These are phyloP conservation scores for Scaptomyza caliginosa DNA, from an alignment of 2,888 invertebrate species.

Conservation along the genomic window DNA sequence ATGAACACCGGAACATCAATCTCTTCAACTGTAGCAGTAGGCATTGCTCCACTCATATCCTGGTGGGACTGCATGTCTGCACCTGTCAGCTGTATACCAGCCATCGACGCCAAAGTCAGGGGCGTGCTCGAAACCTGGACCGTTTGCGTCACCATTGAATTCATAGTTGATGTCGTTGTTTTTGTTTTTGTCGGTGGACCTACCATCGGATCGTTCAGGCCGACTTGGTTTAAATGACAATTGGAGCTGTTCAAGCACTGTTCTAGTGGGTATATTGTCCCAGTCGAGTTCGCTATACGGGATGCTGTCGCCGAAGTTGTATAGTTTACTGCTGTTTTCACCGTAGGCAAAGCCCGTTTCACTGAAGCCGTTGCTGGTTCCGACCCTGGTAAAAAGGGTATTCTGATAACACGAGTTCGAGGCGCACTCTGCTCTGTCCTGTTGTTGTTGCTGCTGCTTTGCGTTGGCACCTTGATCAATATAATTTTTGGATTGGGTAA, in stretches of 20 bases:
- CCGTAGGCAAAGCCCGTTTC: constrained; percentile 65
- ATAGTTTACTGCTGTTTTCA: constrained; percentile 58
- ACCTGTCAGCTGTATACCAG: constrained; percentile 82
- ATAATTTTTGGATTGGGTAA: constrained; percentile 66
- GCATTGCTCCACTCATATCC: constrained; percentile 84
- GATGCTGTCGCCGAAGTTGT: constrained; percentile 56
- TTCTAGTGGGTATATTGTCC: constrained; percentile 53
- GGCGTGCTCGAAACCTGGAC: constrained; percentile 72
- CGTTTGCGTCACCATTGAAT: constrained; percentile 58
- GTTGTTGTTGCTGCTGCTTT: constrained; percentile 45
- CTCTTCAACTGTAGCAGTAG: constrained; percentile 84
- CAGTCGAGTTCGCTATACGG: constrained; percentile 59
- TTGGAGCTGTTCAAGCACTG: constrained; percentile 24
- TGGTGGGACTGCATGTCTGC: constrained; percentile 73
- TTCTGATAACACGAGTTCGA: constrained; percentile 70
- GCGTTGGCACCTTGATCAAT: constrained; percentile 60
- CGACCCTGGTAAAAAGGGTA: constrained; percentile 83
- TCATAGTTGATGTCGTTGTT: constrained; percentile 9
- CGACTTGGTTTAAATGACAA: constrained; percentile 38
- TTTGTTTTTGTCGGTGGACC: constrained; percentile 41
- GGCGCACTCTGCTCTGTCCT: constrained; percentile 66
- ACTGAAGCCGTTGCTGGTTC: constrained; percentile 63
- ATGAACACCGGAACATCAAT: constrained; percentile 83
- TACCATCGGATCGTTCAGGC: constrained; percentile 27
- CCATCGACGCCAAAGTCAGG: constrained; percentile 77